Percentiles rank a stretch among this genome's conserved stretches.
These are phyloP conservation scores for Mythimna ferrago DNA, from an alignment of 2,888 invertebrate genomes.

Conservation along the genomic window DNA sequence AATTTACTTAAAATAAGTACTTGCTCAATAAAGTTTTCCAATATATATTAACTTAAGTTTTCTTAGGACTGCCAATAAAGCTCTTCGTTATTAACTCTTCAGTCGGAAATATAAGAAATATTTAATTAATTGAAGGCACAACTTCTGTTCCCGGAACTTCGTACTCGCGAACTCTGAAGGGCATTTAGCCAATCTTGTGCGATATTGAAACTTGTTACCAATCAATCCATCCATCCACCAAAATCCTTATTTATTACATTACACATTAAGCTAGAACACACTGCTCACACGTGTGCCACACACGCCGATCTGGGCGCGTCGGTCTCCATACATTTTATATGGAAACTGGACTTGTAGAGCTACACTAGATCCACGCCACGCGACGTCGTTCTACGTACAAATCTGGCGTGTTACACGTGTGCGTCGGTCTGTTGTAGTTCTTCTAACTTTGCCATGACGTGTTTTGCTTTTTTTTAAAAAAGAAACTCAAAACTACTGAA, in stretches of 20 bases:
- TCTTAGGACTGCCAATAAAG: constrained; percentile 11
- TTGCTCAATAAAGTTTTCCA: constrained; percentile 11
- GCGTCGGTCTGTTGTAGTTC: too few species aligned
- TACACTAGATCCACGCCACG: too few species aligned
- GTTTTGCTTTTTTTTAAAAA: too few species aligned
- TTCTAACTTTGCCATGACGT: too few species aligned
- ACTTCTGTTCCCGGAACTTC: constrained; percentile 14
- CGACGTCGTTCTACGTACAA: too few species aligned
- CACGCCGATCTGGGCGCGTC: too few species aligned
- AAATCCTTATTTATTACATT: constrained; percentile 14
- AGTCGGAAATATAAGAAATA: not conserved
- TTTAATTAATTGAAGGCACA: constrained; percentile 12
- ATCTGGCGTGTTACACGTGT: too few species aligned
- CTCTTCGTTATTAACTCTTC: constrained; percentile 7
- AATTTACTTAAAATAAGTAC: not conserved
- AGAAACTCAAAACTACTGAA: too few species aligned
- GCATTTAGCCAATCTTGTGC: constrained; percentile 13
- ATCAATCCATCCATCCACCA: constrained; percentile 2
- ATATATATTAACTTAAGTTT: constrained; percentile 22
- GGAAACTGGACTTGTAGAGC: too few species aligned
- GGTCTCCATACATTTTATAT: too few species aligned
- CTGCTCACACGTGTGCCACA: too few species aligned
- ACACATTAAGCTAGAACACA: too few species aligned
- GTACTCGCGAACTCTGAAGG: not conserved
- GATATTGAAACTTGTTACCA: constrained; percentile 10